A percentile compares a stretch with the other conserved stretches of the same genome.
Evolutionary conservation across 2,888 invertebrate species (phyloP).

Genomic region (Vandiemenella viatica): DNA sequence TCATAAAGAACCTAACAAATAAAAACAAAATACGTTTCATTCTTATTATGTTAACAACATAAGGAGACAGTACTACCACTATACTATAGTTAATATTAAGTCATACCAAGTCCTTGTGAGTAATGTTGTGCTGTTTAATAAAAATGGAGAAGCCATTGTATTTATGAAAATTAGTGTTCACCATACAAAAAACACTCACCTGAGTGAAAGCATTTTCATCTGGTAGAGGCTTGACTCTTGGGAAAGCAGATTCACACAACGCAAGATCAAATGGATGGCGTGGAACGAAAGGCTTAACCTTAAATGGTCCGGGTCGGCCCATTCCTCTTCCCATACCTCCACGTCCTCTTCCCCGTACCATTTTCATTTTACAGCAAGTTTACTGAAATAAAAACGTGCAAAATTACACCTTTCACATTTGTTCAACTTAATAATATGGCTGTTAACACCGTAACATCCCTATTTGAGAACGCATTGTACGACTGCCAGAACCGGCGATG

Average conservation of each 20-base stretch:
- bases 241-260: conserved; percentile 78
- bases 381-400: background rate
- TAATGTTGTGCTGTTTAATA: background rate
- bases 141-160: background rate
- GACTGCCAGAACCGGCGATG: too few relatives aligned
- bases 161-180: conserved; percentile 1
- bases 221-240: conserved; percentile 60
- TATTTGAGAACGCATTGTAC: too few relatives aligned
- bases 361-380: conserved; percentile 26
- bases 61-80: too few relatives aligned
- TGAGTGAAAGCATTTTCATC: conserved; percentile 77
- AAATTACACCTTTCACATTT: background rate
- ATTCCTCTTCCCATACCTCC: conserved; percentile 49
- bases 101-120: background rate
- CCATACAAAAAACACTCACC: conserved; percentile 30
- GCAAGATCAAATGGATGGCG: conserved; percentile 78
- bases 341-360: conserved; percentile 49
- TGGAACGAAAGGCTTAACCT: conserved; percentile 47
- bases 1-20: too few relatives aligned
- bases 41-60: too few relatives aligned
- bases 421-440: too few relatives aligned
- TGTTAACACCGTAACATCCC: too few relatives aligned
- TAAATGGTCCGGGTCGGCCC: conserved; percentile 37
- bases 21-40: too few relatives aligned
- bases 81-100: background rate